Base-by-base conservation (phyloP, 1,140 invertebrate genomes). In the Heliconius congener region DNA sequence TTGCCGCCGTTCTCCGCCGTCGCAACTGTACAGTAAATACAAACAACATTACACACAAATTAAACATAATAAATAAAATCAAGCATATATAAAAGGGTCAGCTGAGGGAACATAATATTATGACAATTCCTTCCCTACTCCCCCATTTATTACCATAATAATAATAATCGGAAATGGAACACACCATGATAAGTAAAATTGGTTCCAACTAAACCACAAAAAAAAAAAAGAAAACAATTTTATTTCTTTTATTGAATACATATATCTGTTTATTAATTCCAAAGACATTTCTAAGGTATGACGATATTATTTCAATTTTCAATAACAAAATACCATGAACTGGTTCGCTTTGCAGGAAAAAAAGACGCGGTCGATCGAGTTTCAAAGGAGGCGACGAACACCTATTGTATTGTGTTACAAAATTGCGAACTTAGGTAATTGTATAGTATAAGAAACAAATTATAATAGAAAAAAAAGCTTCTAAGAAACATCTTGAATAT, bases 1-100 rank as follows among this genome's bases (percentile, higher is more conserved):
- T 91, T 91, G 77, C 91, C 91, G 79, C 91, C 91, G 86, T 82
- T 91, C 88, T 90, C 89, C 85, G 84, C 84, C 86, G 88, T 87
- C 88, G 90, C 90, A 90, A 90, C 90, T 91, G 88, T 39, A 30
- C 8, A 66, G 9, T 52, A 23, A 18, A 76, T 55, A 85, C 78
- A 79, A 74, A 72, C 8, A 9, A 52, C 23, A 23, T 23, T 23
- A 23, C 23, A 23, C 23, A 23, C 23, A 23, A 23, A 23, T 23
- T 23, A 23, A 23, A 23, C 23, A 23, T 23, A 23, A 23, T 23
- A 23, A 23, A 23, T 23, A 23, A 23, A 23, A 23, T 23, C 23
- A 23, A 23, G 23, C 23, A 23, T 23, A 23, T 23, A 23, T 23
- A 23, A 23, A 23, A 23, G 23, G 23, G 23, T 23, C 23, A 23